Evolutionary conservation across 1,140 invertebrate species (phyloP).

Genomic region (Papilio helenus): DNA sequence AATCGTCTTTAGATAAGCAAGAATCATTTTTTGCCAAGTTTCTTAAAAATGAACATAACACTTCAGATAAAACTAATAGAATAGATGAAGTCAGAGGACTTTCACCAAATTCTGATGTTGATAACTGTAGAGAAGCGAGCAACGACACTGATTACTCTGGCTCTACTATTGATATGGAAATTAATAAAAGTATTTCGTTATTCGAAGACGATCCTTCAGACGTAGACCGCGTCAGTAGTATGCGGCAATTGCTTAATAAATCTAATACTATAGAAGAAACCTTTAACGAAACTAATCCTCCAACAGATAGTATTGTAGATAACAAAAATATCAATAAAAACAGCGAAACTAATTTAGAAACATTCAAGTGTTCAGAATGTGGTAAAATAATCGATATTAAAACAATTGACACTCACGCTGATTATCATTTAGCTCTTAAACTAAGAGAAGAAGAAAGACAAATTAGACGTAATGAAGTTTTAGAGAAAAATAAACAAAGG

Average conservation of each 20-base stretch:
- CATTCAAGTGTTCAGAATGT: constrained; percentile 80
- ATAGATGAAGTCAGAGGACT: constrained; percentile 39
- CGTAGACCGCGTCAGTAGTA: constrained; percentile 59
- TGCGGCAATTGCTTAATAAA: constrained; percentile 63
- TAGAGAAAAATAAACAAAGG: constrained; percentile 50
- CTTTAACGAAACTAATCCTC: constrained; percentile 26
- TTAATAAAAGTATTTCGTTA: constrained; percentile 75
- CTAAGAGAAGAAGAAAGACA: constrained; percentile 83
- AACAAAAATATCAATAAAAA: background rate
- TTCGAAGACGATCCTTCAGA: constrained; percentile 69
- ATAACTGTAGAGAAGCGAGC: constrained; percentile 62
- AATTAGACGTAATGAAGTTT: constrained; percentile 52
- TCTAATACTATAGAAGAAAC: constrained; percentile 47
- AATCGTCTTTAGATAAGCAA: constrained; percentile 67
- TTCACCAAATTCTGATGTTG: constrained; percentile 56
- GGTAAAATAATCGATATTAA: constrained; percentile 76
- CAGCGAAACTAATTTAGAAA: constrained; percentile 47
- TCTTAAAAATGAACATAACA: constrained; percentile 54
- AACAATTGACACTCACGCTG: constrained; percentile 82
- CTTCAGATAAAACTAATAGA: constrained; percentile 5
- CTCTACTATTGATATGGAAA: constrained; percentile 78
- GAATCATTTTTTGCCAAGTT: constrained; percentile 81
- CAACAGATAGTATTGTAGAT: background rate
- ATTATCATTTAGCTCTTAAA: constrained; percentile 85
- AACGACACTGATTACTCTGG: constrained; percentile 72